phyloP scores from a whole-genome alignment of 1,140 invertebrate genomes.

The Eupristina koningsbergeri region DNA sequence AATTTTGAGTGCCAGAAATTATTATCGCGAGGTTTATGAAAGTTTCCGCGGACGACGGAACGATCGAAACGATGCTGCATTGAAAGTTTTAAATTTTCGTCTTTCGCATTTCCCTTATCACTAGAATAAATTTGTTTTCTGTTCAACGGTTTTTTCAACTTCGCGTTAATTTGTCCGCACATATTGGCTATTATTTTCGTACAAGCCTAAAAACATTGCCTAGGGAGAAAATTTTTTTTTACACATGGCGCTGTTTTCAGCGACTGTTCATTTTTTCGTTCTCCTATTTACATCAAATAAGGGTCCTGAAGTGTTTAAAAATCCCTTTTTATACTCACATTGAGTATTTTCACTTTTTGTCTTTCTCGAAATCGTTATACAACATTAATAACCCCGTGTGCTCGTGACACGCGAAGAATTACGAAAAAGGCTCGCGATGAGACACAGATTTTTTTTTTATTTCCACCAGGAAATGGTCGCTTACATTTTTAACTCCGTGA shows the following conservation, averaged over 20 bases:
- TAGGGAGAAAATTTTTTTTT: conserved; percentile 44
- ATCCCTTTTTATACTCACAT: conserved; percentile 36
- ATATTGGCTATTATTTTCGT: conserved; percentile 49
- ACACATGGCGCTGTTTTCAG: conserved; percentile 37
- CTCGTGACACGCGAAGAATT: conserved; percentile 48
- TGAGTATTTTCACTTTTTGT: conserved; percentile 24
- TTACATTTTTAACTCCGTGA: conserved; percentile 35
- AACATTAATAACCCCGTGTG: conserved; percentile 42
- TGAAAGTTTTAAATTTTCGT: conserved; percentile 53
- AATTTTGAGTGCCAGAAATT: conserved; percentile 8
- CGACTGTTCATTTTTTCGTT: conserved; percentile 25
- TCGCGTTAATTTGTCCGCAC: conserved; percentile 44
- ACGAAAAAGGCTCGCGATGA: conserved; percentile 49
- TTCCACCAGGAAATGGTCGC: conserved; percentile 46
- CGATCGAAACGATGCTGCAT: conserved; percentile 42
- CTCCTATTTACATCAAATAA: conserved; percentile 48
- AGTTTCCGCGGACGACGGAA: conserved; percentile 42
- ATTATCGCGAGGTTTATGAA: conserved; percentile 17
- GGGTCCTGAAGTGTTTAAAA: conserved; percentile 48
- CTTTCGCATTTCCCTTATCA: conserved; percentile 50
- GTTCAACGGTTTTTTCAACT: conserved; percentile 48
- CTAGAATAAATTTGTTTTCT: conserved; percentile 51
- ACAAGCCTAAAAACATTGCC: conserved; percentile 51
- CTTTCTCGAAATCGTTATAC: conserved; percentile 24
- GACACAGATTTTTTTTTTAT: conserved; percentile 29